These are phyloP conservation scores for Acromyrmex echinatior DNA, from an alignment of 1,140 invertebrate genomes.

Conservation along the genomic window DNA sequence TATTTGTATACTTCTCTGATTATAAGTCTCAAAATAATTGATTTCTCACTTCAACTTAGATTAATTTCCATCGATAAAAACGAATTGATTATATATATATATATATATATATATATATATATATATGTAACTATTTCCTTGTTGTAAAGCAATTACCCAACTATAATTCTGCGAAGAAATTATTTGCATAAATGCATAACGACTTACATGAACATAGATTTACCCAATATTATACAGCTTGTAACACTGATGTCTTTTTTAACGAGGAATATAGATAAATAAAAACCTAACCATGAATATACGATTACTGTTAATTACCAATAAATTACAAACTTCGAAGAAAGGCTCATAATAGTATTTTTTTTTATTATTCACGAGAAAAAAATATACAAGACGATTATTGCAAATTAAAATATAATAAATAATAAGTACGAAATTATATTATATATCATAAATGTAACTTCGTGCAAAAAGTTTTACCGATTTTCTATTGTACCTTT, in stretches of 20 bases:
- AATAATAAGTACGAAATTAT: not conserved
- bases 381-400: not conserved
- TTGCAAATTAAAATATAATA: not conserved
- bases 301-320: not conserved
- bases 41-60: not conserved
- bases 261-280: not conserved
- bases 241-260: not conserved
- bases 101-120: no score
- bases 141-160: not conserved
- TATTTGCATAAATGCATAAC: not conserved
- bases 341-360: constrained; percentile 10
- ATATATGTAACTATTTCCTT: not conserved
- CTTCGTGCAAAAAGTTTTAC: not conserved
- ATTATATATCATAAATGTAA: not conserved
- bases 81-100: not conserved
- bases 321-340: constrained; percentile 10
- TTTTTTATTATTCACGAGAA: not conserved
- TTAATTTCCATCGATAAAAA: constrained; percentile 12
- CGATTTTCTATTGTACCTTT: not conserved
- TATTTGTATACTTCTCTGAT: no score
- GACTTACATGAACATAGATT: not conserved
- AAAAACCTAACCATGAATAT: not conserved
- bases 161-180: constrained; percentile 13
- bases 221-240: not conserved
- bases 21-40: not conserved